These are phyloP conservation scores for Bibio marci DNA, from an alignment of 2,888 invertebrate species.

Conservation along the genomic window DNA sequence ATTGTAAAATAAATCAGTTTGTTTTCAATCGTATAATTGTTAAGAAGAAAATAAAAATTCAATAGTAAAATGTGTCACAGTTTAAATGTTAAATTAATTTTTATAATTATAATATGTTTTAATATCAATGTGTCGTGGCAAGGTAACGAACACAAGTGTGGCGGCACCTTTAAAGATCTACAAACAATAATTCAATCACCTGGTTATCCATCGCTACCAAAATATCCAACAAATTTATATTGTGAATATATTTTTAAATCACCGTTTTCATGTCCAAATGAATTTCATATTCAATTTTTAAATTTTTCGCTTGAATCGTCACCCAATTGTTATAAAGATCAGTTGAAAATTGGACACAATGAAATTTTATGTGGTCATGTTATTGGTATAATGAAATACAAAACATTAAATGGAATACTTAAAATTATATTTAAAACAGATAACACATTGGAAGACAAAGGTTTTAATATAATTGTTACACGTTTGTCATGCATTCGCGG, in stretches of 20 bases:
- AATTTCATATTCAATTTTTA: constrained; percentile 36
- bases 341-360: constrained; percentile 31
- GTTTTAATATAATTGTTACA: constrained; percentile 35
- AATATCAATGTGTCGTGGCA: too few species aligned
- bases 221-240: constrained; percentile 27
- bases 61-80: too few species aligned
- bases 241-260: constrained; percentile 36
- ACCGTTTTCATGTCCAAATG: constrained; percentile 30
- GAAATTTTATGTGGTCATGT: constrained; percentile 34
- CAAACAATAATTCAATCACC: constrained; percentile 34
- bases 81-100: too few species aligned
- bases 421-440: constrained; percentile 31
- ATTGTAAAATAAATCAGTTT: too few species aligned
- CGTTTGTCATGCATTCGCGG: constrained; percentile 25
- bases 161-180: constrained; percentile 30
- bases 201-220: constrained; percentile 37
- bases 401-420: constrained; percentile 30
- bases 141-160: constrained; percentile 13
- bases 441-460: constrained; percentile 18
- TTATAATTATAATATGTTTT: too few species aligned
- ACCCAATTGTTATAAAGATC: constrained; percentile 32
- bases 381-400: constrained; percentile 31
- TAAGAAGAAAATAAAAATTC: too few species aligned
- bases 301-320: constrained; percentile 35
- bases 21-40: too few species aligned